Evolutionary conservation across 1,140 invertebrate species (phyloP), one percentile per base, ranked within the genome.

Genomic region (Lethocerus indicus): DNA sequence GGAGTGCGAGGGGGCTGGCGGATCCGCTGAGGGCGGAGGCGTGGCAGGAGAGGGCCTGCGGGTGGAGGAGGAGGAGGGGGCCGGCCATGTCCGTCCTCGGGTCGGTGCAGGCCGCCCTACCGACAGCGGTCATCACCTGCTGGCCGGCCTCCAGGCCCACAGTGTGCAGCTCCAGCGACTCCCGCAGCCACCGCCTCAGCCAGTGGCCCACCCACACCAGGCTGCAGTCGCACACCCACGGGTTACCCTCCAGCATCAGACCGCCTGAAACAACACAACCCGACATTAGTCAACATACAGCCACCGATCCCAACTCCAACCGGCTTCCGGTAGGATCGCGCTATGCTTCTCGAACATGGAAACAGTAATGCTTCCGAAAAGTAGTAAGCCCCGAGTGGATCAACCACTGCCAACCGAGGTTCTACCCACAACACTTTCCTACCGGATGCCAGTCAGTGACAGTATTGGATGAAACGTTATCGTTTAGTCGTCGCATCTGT

Each of bases 161-260:
- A 14, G 74, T 75, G 57, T 81, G 79, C 23, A 79, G 75, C 57
- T 79, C 76, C n/a, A 79, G 67, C 9, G 75, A 83, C 60, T 87
- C 84, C 9, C 83, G 66, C 3, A 83, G 69, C 86, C 87, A 90
- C 26, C 87, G 71, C 16, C 87, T 69, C 41, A 90, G 67, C 88
- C 88, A 92, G 40, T 84, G 73, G 1, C 86, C 86, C 24, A 90
- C 70, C 87, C 87, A 91, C 4, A 87, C 81, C 29, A 90, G 68
- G 43, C 85, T 83, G 60, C 88, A 92, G 55, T 88, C 86, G 58
- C 88, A 92, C 16, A 76, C 73, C 59, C 87, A 72, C 0, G 85
- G 84, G 66, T 91, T 91, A 35, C 83, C 80, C 6, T 82, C 76
- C 51, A 90, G 71, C 25, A 82, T 74, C 39, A 92, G 65, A 13